phyloP scores from a whole-genome alignment of 2,113 vertebrate genomes.

The Melanerpes aurifrons region DNA sequence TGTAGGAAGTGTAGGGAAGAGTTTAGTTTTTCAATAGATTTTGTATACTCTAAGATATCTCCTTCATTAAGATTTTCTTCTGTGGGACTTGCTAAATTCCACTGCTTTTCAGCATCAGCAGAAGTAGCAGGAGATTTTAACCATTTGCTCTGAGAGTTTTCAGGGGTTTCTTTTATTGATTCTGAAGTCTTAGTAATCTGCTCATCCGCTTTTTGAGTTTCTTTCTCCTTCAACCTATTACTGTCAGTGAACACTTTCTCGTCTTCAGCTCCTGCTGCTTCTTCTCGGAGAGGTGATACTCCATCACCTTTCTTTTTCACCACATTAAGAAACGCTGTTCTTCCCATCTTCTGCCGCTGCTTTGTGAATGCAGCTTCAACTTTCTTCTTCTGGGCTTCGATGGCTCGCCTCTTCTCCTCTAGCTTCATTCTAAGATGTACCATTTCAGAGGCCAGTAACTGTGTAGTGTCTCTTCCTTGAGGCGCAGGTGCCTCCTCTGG shows the following conservation, averaged over 20 bases:
- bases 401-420: conserved; percentile 95
- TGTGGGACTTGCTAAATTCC: conserved; percentile 76
- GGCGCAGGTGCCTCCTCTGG: conserved; percentile 84
- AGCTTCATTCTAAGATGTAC: conserved; percentile 93
- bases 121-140: conserved; percentile 80
- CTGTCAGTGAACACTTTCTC: conserved; percentile 75
- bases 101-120: conserved; percentile 75
- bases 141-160: conserved; percentile 78
- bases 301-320: conserved; percentile 92
- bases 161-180: conserved; percentile 66
- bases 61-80: conserved; percentile 86
- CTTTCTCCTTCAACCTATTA: conserved; percentile 68
- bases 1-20: conserved; percentile 91
- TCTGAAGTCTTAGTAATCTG: conserved; percentile 54
- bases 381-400: conserved; percentile 98
- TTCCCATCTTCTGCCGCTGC: conserved; percentile 95
- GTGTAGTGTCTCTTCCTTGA: conserved; percentile 87
- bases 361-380: conserved; percentile 94
- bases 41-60: conserved; percentile 92
- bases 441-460: conserved; percentile 95
- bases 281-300: conserved; percentile 84
- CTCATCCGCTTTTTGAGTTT: conserved; percentile 57
- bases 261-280: conserved; percentile 80
- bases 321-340: conserved; percentile 93
- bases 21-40: conserved; percentile 95